A percentile compares a stretch with the other conserved stretches of the same genome.
Conservation (phyloP, 2,888 invertebrate genomes). For the Hypolimnas misippus region DNA sequence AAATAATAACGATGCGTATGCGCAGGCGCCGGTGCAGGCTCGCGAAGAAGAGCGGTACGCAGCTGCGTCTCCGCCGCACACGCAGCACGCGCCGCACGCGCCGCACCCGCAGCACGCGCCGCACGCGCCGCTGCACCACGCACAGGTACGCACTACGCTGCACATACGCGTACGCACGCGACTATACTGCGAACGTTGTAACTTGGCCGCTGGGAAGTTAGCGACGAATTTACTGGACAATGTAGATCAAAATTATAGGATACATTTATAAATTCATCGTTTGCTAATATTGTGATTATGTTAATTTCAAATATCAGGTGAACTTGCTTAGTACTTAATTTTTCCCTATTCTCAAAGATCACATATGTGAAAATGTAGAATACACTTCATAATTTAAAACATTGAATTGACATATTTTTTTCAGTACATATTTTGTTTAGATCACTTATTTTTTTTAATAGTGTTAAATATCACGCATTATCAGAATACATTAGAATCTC, state of each 20-base stretch:
- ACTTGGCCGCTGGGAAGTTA: not conserved
- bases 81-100: constrained; percentile 36
- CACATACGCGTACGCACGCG: not conserved
- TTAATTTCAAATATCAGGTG: too few species aligned
- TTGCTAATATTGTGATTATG: too few species aligned
- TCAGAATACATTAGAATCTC: too few species aligned
- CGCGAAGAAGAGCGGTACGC: constrained; percentile 46
- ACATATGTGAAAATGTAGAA: too few species aligned
- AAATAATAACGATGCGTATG: not conserved
- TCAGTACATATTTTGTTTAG: too few species aligned
- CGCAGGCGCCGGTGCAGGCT: constrained; percentile 29
- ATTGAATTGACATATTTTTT: too few species aligned
- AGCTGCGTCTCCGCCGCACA: constrained; percentile 41
- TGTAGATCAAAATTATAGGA: not conserved
- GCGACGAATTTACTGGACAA: not conserved
- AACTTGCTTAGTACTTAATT: too few species aligned
- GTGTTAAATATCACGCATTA: too few species aligned
- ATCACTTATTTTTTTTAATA: too few species aligned
- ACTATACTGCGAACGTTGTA: not conserved
- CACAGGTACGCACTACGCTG: constrained; percentile 45
- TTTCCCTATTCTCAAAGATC: too few species aligned
- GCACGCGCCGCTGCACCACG: constrained; percentile 43
- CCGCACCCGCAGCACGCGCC: constrained; percentile 36
- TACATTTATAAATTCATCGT: not conserved
- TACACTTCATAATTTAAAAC: too few species aligned